Base-by-base conservation (phyloP, 2,888 invertebrate species). In the Spodoptera littoralis region DNA sequence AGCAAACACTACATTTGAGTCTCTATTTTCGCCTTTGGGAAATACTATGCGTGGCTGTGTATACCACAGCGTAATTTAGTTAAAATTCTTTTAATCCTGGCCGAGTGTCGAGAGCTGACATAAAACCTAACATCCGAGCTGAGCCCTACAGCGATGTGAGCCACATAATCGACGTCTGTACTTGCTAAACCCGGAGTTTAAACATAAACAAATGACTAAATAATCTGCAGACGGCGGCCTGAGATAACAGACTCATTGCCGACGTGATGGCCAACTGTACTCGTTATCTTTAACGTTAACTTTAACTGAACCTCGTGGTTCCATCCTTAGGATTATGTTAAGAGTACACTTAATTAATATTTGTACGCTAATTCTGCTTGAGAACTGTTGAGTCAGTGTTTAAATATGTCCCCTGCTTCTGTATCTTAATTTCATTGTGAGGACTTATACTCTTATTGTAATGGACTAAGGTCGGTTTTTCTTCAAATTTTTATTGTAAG, bases 201-300 rank as follows among this genome's bases (percentile, higher is more conserved):
- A 70, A 70, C 60, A 60, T 70, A 30, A 75, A 79, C 70, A 70
- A 79, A 77, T 74, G 78, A 64, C 67, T 73, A 76, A 77, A 72
- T 77, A 78, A 80, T 79, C 70, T 75, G 62, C 70, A 77, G 49
- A 81, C 65, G 80, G 72, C 68, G 66, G 60, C 55, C 42, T 57
- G 75, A 71, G 84, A 84, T 86, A 86, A 82, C 77, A 57, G 78
- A 78, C 80, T 80, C 76, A 84, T 78, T 65, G 84, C 74, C 60
- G 60, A 53, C 76, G 77, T 83, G 81, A 83, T 82, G 79, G 71
- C 67, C 70, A 48, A 60, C 68, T 64, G 61, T 44, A 58, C 73
- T 74, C 79, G 80, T 81, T 83, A 84, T 84, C 82, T 79, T 59
- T 44, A 47, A 67, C 73, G 73, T 83, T 73, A 80, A 81, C 75